Base-by-base conservation (phyloP, 2,113 vertebrate genomes). In the Thunnus thynnus region DNA sequence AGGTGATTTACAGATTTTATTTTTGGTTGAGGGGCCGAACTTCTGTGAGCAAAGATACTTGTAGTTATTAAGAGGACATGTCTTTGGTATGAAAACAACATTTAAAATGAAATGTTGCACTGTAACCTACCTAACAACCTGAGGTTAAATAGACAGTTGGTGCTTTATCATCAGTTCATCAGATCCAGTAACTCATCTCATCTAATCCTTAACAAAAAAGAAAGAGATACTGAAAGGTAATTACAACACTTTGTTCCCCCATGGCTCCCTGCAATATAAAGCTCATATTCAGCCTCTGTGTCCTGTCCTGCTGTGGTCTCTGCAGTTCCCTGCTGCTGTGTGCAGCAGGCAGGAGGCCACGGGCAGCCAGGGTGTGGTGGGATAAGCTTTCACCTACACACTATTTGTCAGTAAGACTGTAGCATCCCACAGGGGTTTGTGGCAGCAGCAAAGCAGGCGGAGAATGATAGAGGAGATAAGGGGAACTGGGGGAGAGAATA, bases 1-100 rank as follows among this genome's bases (percentile, higher is more conserved):
- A 58, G 27, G 44, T 90, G 86, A 92, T 91, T 86, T 86, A 91
- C 82, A 69, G 89, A 55, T 83, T 77, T 83, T 90, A 91, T 91
- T 91, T 89, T 88, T 67, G 78, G 84, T 52, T 0, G 36, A 47
- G 17, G 78, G 69, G 32, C 41, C 65, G 65, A 73, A 61, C 56
- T 41, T 55, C 47, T 41, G 13, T 54, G 12, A 86, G 84, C 54
- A 18, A 32, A 64, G n/a, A 74, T 68, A 63, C 25, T 32, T 75
- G 44, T 48, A 18, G 44, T 75, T 32, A 44, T 48, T 55, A 30
- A 52, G 69, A 71, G 20, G 13, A 71, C 3, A 10, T 70, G 58
- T 74, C 12, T 71, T 65, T 76, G 14, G 27, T 32, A 71, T 80
- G 41, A 76, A 72, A 62, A 80, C 25, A 86, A 41, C 72, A 68